Evolutionary conservation across 2,113 vertebrate genomes (phyloP), one percentile per base, ranked within the genome.

Genomic region (Cynocephalus volans): DNA sequence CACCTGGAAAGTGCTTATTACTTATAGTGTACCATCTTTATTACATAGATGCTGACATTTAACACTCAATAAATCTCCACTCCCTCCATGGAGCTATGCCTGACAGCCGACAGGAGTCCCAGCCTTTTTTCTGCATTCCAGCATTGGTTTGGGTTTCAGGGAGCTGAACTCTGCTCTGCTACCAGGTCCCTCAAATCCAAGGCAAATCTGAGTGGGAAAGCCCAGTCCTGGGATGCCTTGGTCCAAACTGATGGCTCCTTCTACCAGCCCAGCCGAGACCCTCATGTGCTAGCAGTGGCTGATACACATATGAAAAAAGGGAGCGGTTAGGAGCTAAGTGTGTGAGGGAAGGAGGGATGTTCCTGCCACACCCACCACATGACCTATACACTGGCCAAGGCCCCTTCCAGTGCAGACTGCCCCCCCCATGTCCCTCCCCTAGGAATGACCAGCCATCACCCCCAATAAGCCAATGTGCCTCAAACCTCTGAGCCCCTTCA

Each of bases 41-140:
- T 98, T 98, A 98, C 93, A 98, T 65, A 28, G 45, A 96, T 96
- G 91, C 97, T 98, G 98, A 98, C 97, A 98, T 98, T 98, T 98
- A 98, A 97, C 41, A 89, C 93, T 97, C 98, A 98, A 98, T 98
- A 98, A 97, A 98, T 97, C 96, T 93, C 95, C 75, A 98, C 88
- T 94, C 87, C 70, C 93, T 96, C 95, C 94, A 90, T 18, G 69
- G 92, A 97, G 85, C 65, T 96, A 88, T 84, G 76, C 88, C 93
- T 97, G 93, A 93, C 86, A 97, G 41, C 95, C 97, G 88, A 95
- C 92, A 33, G 62, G 72, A 95, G 24, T 84, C 60, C 91, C 94
- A 92, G 97, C 45, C 73, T 98, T 79, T 97, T 58, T 75, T 95
- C 73, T 97, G 81, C 73, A 89, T 83, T 92, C 24, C 81, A 81